Conservation (phyloP, 1,140 invertebrate species). For the Maconellicoccus hirsutus region DNA sequence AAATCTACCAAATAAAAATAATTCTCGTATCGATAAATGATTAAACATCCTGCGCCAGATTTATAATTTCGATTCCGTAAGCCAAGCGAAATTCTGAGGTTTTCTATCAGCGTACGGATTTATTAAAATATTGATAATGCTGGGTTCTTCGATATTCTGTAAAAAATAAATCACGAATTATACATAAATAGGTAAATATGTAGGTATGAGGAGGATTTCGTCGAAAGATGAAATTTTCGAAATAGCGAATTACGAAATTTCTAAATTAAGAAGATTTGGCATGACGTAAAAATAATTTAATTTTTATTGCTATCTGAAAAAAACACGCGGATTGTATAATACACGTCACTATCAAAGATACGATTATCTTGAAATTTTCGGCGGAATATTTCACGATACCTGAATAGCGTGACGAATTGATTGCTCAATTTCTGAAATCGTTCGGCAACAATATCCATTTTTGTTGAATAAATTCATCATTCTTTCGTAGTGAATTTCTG, state of each 20-base stretch:
- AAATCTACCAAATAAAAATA: no score
- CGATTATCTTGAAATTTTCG: neutral
- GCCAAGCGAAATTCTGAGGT: constrained; percentile 78
- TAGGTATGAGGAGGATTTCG: neutral
- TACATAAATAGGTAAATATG: neutral
- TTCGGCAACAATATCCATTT: constrained; percentile 65
- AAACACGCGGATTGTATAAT: neutral
- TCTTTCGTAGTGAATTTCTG: constrained; percentile 73
- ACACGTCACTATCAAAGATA: no score
- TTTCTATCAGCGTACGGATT: constrained; percentile 77
- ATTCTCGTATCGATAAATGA: neutral
- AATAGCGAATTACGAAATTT: neutral
- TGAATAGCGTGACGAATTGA: constrained; percentile 55
- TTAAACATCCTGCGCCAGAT: neutral
- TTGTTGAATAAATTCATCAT: constrained; percentile 76
- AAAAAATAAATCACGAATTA: constrained; percentile 30
- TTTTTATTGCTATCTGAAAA: neutral
- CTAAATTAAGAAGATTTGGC: neutral
- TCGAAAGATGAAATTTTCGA: neutral
- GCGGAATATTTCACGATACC: constrained; percentile 33
- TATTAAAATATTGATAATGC: constrained; percentile 84
- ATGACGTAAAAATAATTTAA: neutral
- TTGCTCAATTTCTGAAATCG: constrained; percentile 55
- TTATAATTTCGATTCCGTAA: constrained; percentile 82
- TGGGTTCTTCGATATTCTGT: constrained; percentile 53